Evolutionary conservation across 2,888 invertebrate genomes (phyloP).

Genomic region (Epicampocera succincta): DNA sequence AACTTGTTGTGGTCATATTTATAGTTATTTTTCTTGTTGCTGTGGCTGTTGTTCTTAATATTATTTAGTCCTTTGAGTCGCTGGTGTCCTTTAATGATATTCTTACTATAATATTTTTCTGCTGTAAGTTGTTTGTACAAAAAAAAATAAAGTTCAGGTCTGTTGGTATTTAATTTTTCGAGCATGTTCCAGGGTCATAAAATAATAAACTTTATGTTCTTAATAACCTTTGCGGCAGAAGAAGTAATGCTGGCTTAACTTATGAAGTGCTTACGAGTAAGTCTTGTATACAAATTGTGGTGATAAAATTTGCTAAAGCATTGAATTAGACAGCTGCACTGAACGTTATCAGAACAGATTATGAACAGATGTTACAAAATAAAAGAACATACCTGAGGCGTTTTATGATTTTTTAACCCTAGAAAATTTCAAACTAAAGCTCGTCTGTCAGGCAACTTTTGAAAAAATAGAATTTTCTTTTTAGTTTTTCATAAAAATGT

Average conservation of each 20-base stretch:
- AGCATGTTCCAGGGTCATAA: slow-evolving; percentile 38
- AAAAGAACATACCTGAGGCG: too few species aligned
- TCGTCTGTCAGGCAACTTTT: too few species aligned
- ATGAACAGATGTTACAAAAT: too few species aligned
- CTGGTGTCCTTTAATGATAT: slow-evolving; percentile 25
- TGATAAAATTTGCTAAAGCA: background rate
- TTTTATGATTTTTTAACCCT: too few species aligned
- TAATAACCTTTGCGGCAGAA: background rate
- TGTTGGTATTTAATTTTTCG: slow-evolving; percentile 20
- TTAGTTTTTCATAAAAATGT: too few species aligned
- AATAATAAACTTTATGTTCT: slow-evolving; percentile 43
- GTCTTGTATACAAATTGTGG: background rate
- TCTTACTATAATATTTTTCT: slow-evolving; percentile 29
- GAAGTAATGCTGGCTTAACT: background rate
- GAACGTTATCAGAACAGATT: too few species aligned
- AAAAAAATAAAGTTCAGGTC: background rate
- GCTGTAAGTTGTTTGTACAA: background rate
- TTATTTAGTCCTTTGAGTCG: slow-evolving; percentile 14
- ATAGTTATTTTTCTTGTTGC: slow-evolving; percentile 11
- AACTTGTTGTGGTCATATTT: slow-evolving; percentile 47
- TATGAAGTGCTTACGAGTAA: slow-evolving; percentile 1
- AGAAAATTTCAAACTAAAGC: too few species aligned
- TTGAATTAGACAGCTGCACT: background rate
- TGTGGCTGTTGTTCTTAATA: background rate
- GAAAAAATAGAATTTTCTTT: too few species aligned